Percentiles rank a stretch among this genome's conserved stretches.
phyloP scores from a whole-genome alignment of 2,888 invertebrate genomes.

The Ophioninae sp. region DNA sequence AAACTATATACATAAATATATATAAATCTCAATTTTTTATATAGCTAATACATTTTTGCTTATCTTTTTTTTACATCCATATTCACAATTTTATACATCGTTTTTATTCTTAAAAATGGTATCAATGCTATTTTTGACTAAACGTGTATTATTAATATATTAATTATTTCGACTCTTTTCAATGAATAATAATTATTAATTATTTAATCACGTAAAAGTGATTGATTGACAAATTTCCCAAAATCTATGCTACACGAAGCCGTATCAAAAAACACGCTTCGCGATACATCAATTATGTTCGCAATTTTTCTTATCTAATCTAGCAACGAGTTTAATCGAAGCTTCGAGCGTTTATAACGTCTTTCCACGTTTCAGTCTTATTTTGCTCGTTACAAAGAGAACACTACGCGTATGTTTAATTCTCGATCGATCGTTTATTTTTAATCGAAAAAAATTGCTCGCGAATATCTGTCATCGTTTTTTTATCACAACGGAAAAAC shows the following conservation, averaged over 20 bases:
- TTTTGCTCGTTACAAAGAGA: neutral
- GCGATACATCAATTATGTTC: constrained; percentile 44
- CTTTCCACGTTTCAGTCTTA: constrained; percentile 16
- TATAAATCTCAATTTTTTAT: no score
- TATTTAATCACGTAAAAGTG: neutral
- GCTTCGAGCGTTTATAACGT: constrained; percentile 40
- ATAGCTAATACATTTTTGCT: no score
- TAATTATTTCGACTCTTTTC: neutral
- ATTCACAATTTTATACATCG: neutral
- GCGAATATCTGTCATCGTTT: neutral
- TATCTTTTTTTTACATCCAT: no score
- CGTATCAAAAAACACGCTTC: neutral
- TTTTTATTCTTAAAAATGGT: neutral
- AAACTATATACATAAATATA: no score
- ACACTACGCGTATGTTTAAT: neutral
- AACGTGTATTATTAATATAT: neutral
- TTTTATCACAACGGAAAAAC: neutral
- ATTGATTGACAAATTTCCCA: neutral
- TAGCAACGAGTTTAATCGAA: constrained; percentile 48
- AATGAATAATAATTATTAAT: neutral
- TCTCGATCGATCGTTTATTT: neutral
- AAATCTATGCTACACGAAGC: neutral
- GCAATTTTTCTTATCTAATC: constrained; percentile 59
- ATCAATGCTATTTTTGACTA: neutral
- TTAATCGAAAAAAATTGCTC: neutral